Evolutionary conservation across 2,797 vertebrate species (phyloP).

Genomic region (Simalia tracyae): DNA sequence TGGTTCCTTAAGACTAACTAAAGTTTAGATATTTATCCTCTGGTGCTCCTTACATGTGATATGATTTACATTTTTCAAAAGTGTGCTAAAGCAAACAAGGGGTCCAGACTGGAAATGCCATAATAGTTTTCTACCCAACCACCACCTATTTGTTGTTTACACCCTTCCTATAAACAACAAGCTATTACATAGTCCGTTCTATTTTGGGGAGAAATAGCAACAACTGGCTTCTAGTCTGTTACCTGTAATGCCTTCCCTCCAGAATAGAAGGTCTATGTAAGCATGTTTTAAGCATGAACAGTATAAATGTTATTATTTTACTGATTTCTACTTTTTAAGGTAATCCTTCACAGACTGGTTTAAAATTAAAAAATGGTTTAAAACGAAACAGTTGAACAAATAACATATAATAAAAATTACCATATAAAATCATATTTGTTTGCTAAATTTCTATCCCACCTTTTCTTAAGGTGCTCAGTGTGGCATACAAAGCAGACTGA

Average conservation of each 20-base stretch:
- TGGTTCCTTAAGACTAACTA: neutral
- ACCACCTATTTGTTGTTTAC: neutral
- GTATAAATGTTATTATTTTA: neutral
- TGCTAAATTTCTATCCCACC: neutral
- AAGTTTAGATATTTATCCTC: neutral
- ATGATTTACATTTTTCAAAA: neutral
- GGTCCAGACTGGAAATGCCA: neutral
- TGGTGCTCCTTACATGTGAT: neutral
- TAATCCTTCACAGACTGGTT: neutral
- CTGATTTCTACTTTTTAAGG: neutral
- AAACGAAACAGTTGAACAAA: neutral
- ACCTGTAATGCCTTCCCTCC: too few species aligned
- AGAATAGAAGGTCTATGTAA: neutral
- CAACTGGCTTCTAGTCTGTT: neutral
- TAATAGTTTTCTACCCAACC: neutral
- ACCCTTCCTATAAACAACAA: neutral
- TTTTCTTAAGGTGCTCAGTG: neutral
- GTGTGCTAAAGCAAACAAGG: neutral
- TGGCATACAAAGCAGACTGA: neutral
- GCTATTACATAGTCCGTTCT: neutral
- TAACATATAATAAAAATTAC: neutral
- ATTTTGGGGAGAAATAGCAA: neutral
- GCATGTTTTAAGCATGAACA: neutral
- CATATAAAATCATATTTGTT: neutral
- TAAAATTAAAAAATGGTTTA: neutral